phyloP scores from a whole-genome alignment of 2,113 vertebrate species.

The Vulpes lagopus region DNA sequence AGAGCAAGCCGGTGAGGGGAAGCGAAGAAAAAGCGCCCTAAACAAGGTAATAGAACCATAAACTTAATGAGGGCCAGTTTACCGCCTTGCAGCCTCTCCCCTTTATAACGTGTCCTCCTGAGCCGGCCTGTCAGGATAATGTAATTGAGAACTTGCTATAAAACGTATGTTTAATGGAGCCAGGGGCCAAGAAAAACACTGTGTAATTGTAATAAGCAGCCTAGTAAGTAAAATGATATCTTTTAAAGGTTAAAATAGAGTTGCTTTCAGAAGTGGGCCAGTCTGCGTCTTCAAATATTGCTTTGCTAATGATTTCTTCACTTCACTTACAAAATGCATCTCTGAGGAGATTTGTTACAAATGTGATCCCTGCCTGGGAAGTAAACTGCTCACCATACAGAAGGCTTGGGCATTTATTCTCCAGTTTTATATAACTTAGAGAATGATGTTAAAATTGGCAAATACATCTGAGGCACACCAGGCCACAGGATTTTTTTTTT shows the following conservation, averaged over 20 bases:
- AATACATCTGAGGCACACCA: constrained; percentile 81
- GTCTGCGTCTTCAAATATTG: constrained; percentile 83
- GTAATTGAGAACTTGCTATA: constrained; percentile 85
- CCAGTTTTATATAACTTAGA: constrained; percentile 79
- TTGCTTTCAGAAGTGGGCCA: constrained; percentile 79
- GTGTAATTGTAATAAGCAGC: constrained; percentile 89
- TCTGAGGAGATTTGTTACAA: constrained; percentile 84
- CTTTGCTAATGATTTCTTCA: constrained; percentile 85
- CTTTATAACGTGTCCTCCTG: constrained; percentile 82
- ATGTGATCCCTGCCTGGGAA: constrained; percentile 75
- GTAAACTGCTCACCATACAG: constrained; percentile 76
- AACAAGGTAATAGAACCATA: constrained; percentile 88
- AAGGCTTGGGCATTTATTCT: constrained; percentile 73
- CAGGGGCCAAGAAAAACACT: constrained; percentile 89
- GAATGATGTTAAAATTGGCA: constrained; percentile 83
- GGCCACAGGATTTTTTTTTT: constrained; percentile 79
- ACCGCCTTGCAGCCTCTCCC: constrained; percentile 79
- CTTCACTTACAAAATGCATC: constrained; percentile 83
- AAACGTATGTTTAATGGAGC: constrained; percentile 89
- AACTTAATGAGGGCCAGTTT: constrained; percentile 88
- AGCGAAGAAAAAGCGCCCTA: constrained; percentile 85
- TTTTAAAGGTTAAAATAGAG: constrained; percentile 88
- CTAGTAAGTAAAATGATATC: constrained; percentile 89
- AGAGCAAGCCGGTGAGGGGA: constrained; percentile 38
- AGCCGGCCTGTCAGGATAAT: constrained; percentile 86